Evolutionary conservation across 1,140 invertebrate species (phyloP).

Genomic region (Elymnias hypermnestra): DNA sequence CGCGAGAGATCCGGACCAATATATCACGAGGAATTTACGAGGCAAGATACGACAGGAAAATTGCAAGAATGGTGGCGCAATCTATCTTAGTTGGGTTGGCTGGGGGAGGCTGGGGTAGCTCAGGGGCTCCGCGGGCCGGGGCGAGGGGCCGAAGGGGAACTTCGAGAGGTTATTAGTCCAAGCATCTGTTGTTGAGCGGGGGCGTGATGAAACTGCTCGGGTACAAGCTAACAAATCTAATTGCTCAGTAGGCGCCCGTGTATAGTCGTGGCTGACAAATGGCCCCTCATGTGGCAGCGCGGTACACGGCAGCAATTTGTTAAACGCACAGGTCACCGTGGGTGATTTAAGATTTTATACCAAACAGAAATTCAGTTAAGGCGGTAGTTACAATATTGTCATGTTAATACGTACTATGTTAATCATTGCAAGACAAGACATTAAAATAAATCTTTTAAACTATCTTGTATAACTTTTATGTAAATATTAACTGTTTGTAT

Average conservation of each 20-base stretch:
- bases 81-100: slow-evolving; percentile 80
- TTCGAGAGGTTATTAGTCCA: slow-evolving; percentile 78
- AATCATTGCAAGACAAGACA: too few species aligned
- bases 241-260: slow-evolving; percentile 72
- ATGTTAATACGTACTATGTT: background rate
- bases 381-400: background rate
- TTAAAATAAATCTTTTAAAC: too few species aligned
- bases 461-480: too few species aligned
- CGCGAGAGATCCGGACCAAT: slow-evolving; percentile 82
- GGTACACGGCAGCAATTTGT: slow-evolving; percentile 55
- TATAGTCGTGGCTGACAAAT: slow-evolving; percentile 64
- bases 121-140: slow-evolving; percentile 36
- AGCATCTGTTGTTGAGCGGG: slow-evolving; percentile 77
- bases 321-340: slow-evolving; percentile 59
- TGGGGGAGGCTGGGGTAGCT: slow-evolving; percentile 63
- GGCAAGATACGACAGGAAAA: slow-evolving; percentile 86
- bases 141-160: slow-evolving; percentile 53
- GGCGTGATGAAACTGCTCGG: slow-evolving; percentile 71
- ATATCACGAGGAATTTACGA: slow-evolving; percentile 85
- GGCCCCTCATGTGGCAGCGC: slow-evolving; percentile 58
- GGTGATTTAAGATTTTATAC: slow-evolving; percentile 47
- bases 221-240: slow-evolving; percentile 75
- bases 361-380: slow-evolving; percentile 6
- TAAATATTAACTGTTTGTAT: too few species aligned
- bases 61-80: slow-evolving; percentile 87